Conservation (phyloP, 2,888 invertebrate genomes). For the Odontomyia ornata region DNA sequence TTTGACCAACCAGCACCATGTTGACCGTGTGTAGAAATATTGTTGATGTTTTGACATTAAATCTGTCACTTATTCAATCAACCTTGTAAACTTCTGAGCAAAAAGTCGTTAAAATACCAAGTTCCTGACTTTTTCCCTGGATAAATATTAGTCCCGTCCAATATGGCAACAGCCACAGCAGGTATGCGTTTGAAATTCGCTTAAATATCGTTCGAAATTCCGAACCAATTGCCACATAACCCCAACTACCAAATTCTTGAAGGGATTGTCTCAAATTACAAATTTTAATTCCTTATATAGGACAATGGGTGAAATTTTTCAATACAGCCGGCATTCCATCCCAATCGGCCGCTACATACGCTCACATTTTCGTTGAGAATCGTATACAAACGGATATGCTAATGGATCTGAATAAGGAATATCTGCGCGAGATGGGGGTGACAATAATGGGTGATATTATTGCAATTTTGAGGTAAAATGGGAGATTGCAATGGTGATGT, state of each 20-base stretch:
- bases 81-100: background rate
- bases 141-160: background rate
- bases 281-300: conserved; percentile 52
- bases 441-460: conserved; percentile 76
- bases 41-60: conserved; percentile 44
- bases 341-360: conserved; percentile 79
- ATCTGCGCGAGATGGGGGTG: conserved; percentile 88
- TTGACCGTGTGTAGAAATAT: conserved; percentile 20
- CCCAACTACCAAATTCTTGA: background rate
- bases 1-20: background rate
- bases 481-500: background rate
- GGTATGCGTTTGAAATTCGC: conserved; percentile 30
- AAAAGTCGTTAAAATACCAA: background rate
- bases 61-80: background rate
- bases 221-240: background rate
- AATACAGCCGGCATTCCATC: conserved; percentile 83
- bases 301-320: conserved; percentile 85
- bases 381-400: conserved; percentile 88
- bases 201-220: background rate
- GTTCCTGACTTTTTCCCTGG: background rate
- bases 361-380: conserved; percentile 86
- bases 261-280: background rate
- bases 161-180: conserved; percentile 47
- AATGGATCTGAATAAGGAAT: conserved; percentile 85
- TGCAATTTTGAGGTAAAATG: conserved; percentile 72